Base-by-base conservation (phyloP, 2,888 invertebrate genomes). In the Limenitis camilla region DNA sequence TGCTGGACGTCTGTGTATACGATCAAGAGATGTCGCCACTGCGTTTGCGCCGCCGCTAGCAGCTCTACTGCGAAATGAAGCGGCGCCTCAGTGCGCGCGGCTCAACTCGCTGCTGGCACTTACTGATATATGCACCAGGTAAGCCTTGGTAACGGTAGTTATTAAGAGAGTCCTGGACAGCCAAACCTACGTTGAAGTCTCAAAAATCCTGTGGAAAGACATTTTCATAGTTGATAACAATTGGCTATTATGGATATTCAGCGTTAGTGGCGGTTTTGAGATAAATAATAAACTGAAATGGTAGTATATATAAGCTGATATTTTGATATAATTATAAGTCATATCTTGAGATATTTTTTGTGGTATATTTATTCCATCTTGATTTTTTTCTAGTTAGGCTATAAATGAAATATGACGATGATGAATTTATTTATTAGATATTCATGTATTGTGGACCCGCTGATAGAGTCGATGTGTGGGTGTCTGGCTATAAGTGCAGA, bases 91-190 rank as follows among this genome's bases (percentile, higher is more conserved):
- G 28, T 77, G 88, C 19, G 85, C 93, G 6, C 81, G 92, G 38
- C 88, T 92, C 71, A 94, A 94, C 78, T 88, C 93, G 31, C 89
- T 93, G 48, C 88, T 91, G 58, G 89, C 91, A 35, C 81, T 92
- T 57, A 84, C 90, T 0, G 94, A 94, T 73, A 88, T 93, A 46
- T 93, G 93, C 72, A 84, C 90, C 61, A 78, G 85, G 90, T 90
- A 81, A 5, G 39, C 30, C 2, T 2, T 5, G 2, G 8, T n/a
- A 6, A 5, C 43, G 5, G 5, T 8, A 5, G 10, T 35, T n/a
- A n/a, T 35, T 35, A n/a, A 9, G 6, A 7, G 5, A 35, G 5
- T 5, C n/a, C 35, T 9, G n/a, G 4, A 5, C 9, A 5, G 1
- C 9, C 9, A 5, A 10, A 5, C 4, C 7, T 35, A 35, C 8